Evolutionary conservation across 53 echinoderm and acorn worm genomes (phyloP), one percentile per base, ranked within the genome.

Genomic region (Paelopatides confundens): DNA sequence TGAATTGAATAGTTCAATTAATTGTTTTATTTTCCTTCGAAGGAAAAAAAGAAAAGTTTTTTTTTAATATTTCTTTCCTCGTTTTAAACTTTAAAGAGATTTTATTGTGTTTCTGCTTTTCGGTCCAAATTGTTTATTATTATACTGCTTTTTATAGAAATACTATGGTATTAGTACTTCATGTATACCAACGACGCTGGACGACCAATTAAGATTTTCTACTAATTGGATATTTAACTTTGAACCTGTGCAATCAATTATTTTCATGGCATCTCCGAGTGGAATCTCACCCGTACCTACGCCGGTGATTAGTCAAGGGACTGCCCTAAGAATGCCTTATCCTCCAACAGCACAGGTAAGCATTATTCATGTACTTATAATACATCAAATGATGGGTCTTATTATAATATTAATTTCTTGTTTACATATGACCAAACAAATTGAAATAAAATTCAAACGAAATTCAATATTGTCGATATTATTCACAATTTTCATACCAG

Each of bases 281-380:
- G 84, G 64, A 83, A 37, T 63, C 13, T 83, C 84, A 35, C 84
- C 84, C 28, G 84, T 83, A 37, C 39, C 84, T 15, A 46, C 84
- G 14, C 65, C 84, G 46, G 63, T 65, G 30, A 63, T 83, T 32
- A 83, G 84, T 35, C 63, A 83, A 46, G 63, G 38, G 21, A 35
- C 36, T n/a, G 39, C 65, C 12, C 63, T 65, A 35, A 34, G 84
- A 47, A 83, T 83, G 84, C 65, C 84, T 5, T 83, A 83, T 33
- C 84, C 84, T 26, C 84, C 84, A 24, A 36, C 84, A 12, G 84
- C 84, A 37, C 84, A 83, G 65, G 84, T 83, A 38, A 83, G 58
- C 58, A n/a, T n/a, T n/a, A n/a, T n/a, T n/a, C n/a, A n/a, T n/a
- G n/a, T n/a, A n/a, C n/a, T n/a, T n/a, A n/a, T n/a, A n/a, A n/a